Base-by-base conservation (phyloP, 2,888 invertebrate genomes). In the Macrosoma leucophasiata region DNA sequence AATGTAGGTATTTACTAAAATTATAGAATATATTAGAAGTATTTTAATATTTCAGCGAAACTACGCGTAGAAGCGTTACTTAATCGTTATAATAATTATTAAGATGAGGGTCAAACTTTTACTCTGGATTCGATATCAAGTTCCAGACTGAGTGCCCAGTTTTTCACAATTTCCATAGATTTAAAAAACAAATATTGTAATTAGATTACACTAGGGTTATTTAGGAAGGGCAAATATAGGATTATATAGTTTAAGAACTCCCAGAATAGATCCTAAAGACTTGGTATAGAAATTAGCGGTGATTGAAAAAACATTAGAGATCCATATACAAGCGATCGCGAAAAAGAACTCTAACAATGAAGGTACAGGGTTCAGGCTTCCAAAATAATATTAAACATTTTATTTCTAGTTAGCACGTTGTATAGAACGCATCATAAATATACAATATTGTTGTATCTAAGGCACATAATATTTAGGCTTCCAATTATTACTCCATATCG, bases 401-500 rank as follows among this genome's bases (percentile, higher is more conserved):
- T 75, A 81, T 72, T 72, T 79, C 84, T 82, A 84, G 70, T 82
- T 79, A 77, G 84, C 79, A 84, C 81, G 82, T 82, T 82, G 81
- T 82, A 82, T 81, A 82, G 79, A 82, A 82, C 81, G 82, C 79
- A 78, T 82, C 78, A 71, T 82, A 79, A 78, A 84, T 84, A 84
- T 84, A 84, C 84, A 84, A 84, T 84, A 85, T 84, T 85, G 85
- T 85, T 84, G 82, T 81, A 82, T 85, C 84, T 85, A 85, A 85
- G 85, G 85, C 85, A 85, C 85, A 82, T 84, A 84, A 84, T 82
- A 76, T 85, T 81, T 85, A 85, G 84, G 84, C 84, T 84, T 81
- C 74, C 73, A 74, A 77, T 81, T 66, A 72, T 76, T 81, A 78
- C 73, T 81, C 70, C 78, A 79, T 76, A 78, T 77, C 65, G 68